These are phyloP conservation scores for Neoscelio sp. DNA, from an alignment of 2,888 invertebrate genomes.

Conservation along the genomic window DNA sequence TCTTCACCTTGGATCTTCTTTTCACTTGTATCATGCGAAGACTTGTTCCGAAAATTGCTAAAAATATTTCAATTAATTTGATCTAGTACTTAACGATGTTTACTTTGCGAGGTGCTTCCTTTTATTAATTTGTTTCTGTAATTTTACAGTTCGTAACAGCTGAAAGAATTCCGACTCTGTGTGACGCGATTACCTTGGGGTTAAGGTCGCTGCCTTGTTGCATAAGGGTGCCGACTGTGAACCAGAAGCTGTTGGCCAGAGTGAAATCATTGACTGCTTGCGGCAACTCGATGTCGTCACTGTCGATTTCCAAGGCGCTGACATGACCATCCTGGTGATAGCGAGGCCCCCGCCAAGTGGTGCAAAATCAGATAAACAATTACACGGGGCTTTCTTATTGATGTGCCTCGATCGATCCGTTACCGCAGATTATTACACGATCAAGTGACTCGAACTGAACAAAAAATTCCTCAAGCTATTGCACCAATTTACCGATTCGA, in stretches of 20 bases:
- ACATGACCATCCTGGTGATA: slow-evolving; percentile 80
- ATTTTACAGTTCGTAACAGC: too few relatives aligned
- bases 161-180: slow-evolving; percentile 75
- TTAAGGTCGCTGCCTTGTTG: slow-evolving; percentile 96
- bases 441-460: slow-evolving; percentile 64
- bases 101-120: slow-evolving; percentile 32
- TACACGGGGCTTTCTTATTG: slow-evolving; percentile 71
- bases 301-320: slow-evolving; percentile 80
- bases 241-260: slow-evolving; percentile 96
- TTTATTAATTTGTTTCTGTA: too few relatives aligned
- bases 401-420: slow-evolving; percentile 59
- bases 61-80: too few relatives aligned
- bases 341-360: slow-evolving; percentile 77
- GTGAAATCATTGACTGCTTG: slow-evolving; percentile 91
- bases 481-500: background rate
- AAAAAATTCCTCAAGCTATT: slow-evolving; percentile 20
- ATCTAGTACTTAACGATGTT: too few relatives aligned
- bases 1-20: too few relatives aligned
- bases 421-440: slow-evolving; percentile 50
- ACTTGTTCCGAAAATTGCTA: too few relatives aligned
- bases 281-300: slow-evolving; percentile 80
- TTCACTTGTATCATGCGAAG: too few relatives aligned
- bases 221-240: slow-evolving; percentile 97
- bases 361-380: slow-evolving; percentile 80
- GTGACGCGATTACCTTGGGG: slow-evolving; percentile 90